Percentiles rank a stretch among this genome's conserved stretches.
Evolutionary conservation across 92 coral and sea anemone genomes (phyloP).

Genomic region (Porites evermanni): DNA sequence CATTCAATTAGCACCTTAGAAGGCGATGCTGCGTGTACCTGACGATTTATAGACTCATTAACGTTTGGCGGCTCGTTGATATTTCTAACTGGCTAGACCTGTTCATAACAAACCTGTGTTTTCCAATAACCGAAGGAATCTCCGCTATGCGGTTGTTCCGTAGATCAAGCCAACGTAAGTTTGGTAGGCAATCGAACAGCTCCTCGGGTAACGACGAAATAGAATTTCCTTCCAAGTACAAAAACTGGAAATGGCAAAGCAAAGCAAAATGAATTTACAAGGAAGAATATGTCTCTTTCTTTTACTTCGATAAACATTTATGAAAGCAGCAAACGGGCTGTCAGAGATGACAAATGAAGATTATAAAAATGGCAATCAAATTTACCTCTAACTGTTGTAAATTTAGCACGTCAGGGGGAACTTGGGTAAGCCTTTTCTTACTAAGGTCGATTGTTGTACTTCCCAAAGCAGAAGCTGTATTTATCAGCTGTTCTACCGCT

Average conservation of each 20-base stretch:
- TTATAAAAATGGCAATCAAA: no score
- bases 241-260: conserved; percentile 62
- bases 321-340: conserved; percentile 2
- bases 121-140: conserved; percentile 81
- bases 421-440: conserved; percentile 77
- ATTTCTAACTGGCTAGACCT: neutral
- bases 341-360: neutral
- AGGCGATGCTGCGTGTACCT: no score
- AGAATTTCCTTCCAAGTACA: conserved; percentile 89
- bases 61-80: no score
- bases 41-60: no score
- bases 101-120: conserved; percentile 78
- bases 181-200: conserved; percentile 84
- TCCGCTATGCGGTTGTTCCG: conserved; percentile 85
- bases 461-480: conserved; percentile 87
- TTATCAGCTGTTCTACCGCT: conserved; percentile 86
- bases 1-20: no score
- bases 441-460: conserved; percentile 89
- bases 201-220: conserved; percentile 80
- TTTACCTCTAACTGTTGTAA: conserved; percentile 89
- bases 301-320: no score
- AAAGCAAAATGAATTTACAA: neutral
- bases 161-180: conserved; percentile 94
- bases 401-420: conserved; percentile 83
- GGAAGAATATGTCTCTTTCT: no score